These are phyloP conservation scores for Burhinus bistriatus DNA, from an alignment of 2,113 vertebrate genomes.

Conservation along the genomic window DNA sequence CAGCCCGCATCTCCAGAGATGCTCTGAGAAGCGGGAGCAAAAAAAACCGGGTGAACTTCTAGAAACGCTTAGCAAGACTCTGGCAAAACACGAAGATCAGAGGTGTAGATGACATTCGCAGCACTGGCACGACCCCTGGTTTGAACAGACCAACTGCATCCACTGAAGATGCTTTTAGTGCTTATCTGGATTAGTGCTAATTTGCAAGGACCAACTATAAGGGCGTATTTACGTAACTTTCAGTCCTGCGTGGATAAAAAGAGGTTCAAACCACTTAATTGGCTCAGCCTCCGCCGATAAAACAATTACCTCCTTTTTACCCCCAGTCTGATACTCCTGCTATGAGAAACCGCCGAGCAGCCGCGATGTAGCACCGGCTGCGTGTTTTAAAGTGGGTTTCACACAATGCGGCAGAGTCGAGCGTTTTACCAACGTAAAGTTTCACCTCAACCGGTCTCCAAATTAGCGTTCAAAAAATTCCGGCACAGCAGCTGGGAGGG, in stretches of 20 bases:
- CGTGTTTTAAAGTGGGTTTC: background rate
- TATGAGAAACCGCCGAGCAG: background rate
- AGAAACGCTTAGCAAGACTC: rapidly evolving
- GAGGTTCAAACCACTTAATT: conserved; percentile 22
- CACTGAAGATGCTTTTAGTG: background rate
- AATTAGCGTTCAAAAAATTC: background rate
- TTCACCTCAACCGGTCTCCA: background rate
- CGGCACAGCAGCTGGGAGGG: background rate
- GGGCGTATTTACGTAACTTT: background rate
- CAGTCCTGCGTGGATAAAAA: background rate
- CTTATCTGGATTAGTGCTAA: background rate
- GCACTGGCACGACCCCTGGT: background rate
- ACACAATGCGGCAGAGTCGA: background rate
- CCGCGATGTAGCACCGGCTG: background rate
- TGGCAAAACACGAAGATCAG: background rate
- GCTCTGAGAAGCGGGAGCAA: background rate
- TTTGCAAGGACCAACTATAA: background rate
- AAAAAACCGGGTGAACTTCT: background rate
- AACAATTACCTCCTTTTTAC: background rate
- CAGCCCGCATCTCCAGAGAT: background rate
- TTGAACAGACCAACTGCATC: background rate
- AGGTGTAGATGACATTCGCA: background rate
- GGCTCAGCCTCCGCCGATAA: background rate
- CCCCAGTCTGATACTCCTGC: background rate
- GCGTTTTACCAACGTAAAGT: background rate